Base-by-base conservation (phyloP, 2,797 vertebrate genomes). In the Poeciliopsis presidionis region DNA sequence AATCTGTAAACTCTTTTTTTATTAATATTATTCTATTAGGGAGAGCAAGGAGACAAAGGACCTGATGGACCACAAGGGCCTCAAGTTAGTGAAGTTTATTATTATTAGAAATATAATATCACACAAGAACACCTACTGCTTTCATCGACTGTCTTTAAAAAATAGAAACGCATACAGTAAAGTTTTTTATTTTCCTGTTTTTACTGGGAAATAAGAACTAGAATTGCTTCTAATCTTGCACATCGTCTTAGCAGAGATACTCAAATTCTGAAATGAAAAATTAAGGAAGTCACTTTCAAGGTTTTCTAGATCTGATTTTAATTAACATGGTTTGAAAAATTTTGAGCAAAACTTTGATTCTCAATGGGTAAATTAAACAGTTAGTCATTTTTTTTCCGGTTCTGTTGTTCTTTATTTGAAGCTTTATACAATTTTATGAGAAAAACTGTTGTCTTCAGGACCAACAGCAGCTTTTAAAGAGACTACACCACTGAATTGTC, bases 31-130 rank as follows among this genome's bases (percentile, higher is more conserved):
- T 57, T 49, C 30, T 86, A 36, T 67, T 74, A 97, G 96, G 96
- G 96, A 61, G 93, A 95, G 1, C 90, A 30, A 82, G 96, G 97
- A 78, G 93, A 93, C 20, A 65, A 80, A 0, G 97, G 96, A 76
- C 84, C 79, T 5, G 65, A 55, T 0, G 97, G 96, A 80, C 92
- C 91, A 72, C 89, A 86, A 59, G 96, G 96, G 87, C 86, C 91
- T 47, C 91, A 88, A 30, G 96, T 97, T 88, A 96, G 96, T 91
- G 46, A 70, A 4, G 30, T 80, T 76, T 36, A 39, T 9, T 43
- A 70, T 0, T 18, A 13, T 63, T 36, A 25, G 11, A 65, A 69
- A 61, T 16, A 67, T 20, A 46, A 13, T 46, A 1, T n/a, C 67
- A 8, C n/a, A 28, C 43, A 70, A n/a, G 4, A 69, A 70, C 25